Conservation (phyloP, 2,113 vertebrate genomes). For the Anser brachyrhynchus region DNA sequence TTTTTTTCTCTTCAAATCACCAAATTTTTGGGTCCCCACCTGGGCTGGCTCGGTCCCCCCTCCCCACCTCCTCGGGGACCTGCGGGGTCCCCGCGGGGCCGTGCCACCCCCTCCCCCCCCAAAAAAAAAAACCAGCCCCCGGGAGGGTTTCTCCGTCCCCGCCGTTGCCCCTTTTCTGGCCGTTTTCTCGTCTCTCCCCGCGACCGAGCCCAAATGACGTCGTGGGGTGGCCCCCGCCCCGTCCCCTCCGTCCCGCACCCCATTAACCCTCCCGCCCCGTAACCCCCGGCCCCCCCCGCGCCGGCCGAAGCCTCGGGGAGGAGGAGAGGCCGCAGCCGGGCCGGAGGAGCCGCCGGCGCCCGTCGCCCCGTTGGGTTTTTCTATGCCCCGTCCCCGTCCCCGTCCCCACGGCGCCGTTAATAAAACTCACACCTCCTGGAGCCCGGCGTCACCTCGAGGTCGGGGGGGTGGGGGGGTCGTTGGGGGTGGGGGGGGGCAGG, state of each 20-base stretch:
- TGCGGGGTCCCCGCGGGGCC: not conserved
- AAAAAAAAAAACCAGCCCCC: not conserved
- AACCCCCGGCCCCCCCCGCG: not conserved
- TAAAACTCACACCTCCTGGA: slow-evolving; percentile 52
- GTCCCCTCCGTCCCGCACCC: not conserved
- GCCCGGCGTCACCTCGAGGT: too few relatives aligned
- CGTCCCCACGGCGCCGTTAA: not conserved
- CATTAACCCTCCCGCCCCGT: not conserved
- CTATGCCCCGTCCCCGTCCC: not conserved
- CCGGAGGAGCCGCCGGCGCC: not conserved
- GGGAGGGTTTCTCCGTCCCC: not conserved
- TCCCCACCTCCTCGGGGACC: not conserved
- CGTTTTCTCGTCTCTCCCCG: not conserved
- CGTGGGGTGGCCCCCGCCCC: not conserved
- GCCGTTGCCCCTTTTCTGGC: not conserved
- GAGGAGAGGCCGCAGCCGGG: not conserved
- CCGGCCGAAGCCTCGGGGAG: not conserved
- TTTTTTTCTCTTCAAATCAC: not conserved
- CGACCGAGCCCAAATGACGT: not conserved
- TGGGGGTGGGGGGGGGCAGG: too few relatives aligned
- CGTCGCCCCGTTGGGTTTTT: not conserved
- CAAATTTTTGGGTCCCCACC: not conserved
- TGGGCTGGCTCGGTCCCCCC: not conserved
- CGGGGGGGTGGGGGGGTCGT: too few relatives aligned
- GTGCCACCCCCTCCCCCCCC: not conserved